Percentiles rank a stretch among this genome's conserved stretches.
These are phyloP conservation scores for Tetrao urogallus DNA, from an alignment of 2,113 vertebrate genomes.

Conservation along the genomic window DNA sequence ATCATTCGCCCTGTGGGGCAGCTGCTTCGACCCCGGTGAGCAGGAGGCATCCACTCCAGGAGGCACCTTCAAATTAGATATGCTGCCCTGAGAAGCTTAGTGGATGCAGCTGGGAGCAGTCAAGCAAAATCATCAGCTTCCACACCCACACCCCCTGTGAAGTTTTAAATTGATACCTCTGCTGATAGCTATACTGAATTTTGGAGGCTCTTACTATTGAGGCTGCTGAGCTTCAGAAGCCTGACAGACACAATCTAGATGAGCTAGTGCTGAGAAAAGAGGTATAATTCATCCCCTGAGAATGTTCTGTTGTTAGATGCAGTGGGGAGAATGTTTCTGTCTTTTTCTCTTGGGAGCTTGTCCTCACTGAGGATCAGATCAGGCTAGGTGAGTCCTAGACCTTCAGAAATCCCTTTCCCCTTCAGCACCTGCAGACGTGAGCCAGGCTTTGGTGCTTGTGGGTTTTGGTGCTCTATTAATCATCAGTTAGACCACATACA, in stretches of 20 bases:
- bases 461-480: background rate
- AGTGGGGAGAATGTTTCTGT: background rate
- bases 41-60: background rate
- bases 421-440: background rate
- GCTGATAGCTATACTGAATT: background rate
- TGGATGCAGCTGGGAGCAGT: background rate
- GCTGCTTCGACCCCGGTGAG: background rate
- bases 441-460: background rate
- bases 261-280: background rate
- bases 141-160: background rate
- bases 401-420: background rate
- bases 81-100: background rate
- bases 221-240: slow-evolving; percentile 7
- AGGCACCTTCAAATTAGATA: background rate
- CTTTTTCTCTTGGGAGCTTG: background rate
- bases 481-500: background rate
- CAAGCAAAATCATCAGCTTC: background rate
- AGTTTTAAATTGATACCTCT: slow-evolving; percentile 5
- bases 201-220: background rate
- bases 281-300: background rate
- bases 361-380: background rate
- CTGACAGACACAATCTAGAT: slow-evolving; percentile 16
- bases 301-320: slow-evolving; percentile 13
- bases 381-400: background rate
- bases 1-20: background rate